Evolutionary conservation across 2,797 vertebrate genomes (phyloP), one percentile per base, ranked within the genome.

Genomic region (Hyperoplus immaculatus): DNA sequence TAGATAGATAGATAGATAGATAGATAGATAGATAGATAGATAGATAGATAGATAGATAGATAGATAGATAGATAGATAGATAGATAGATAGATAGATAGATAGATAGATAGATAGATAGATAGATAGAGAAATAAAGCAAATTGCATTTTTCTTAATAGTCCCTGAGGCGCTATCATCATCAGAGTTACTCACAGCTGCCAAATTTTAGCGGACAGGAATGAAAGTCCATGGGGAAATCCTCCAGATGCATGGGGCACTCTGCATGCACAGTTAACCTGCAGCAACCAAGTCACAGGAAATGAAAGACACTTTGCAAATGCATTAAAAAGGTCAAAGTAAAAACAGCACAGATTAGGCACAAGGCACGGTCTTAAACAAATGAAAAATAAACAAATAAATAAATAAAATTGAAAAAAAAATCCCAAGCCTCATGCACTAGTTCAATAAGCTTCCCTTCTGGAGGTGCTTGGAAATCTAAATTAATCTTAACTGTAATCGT

Each of bases 221-320:
- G 98, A 76, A 97, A 98, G 92, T 99, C 98, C 98, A 99, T 99
- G 78, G 98, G 98, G 92, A 99, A 99, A 92, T 99, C 98, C 91
- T 99, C 98, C 91, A 99, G 96, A 92, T 99, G 98, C 98, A 99
- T 99, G 53, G 98, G 98, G 88, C 98, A 99, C 95, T 99, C 98
- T 54, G 98, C 98, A 93, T 99, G 98, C 82, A 99, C 98, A 72
- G 98, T 99, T 92, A 99, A 97, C 96, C 98, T 99, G 93, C 80
- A 89, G 84, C 29, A 29, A 29, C 80, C 84, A 91, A 91, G 87
- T 77, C 81, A 93, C 82, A 91, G 58, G 87, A 77, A 83, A 83
- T 80, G 53, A 89, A 86, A 58, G 70, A 82, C 63, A 88, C 82
- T 85, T 88, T 80, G 78, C 84, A 90, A 87, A 91, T 74, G 78